phyloP scores from a whole-genome alignment of 2,888 invertebrate genomes.

The Ochlodes sylvanus region DNA sequence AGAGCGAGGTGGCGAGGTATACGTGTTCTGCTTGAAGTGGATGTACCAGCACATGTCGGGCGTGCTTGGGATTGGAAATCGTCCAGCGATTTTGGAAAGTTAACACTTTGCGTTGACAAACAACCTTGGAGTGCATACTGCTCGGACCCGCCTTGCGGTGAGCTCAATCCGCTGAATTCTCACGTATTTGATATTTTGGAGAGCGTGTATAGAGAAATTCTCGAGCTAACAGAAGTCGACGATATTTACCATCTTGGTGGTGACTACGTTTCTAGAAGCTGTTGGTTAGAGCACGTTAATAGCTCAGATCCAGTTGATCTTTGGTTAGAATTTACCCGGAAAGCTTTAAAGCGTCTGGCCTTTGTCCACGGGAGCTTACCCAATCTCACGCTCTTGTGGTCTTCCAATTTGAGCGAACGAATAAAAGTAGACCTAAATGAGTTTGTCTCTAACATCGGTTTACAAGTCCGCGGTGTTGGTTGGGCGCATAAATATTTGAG shows the following conservation, averaged over 20 bases:
- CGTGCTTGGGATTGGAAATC: conserved; percentile 92
- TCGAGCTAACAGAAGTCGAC: conserved; percentile 89
- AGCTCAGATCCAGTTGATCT: conserved; percentile 87
- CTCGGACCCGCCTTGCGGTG: conserved; percentile 93
- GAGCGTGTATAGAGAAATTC: conserved; percentile 89
- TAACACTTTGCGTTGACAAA: conserved; percentile 78
- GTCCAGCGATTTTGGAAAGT: conserved; percentile 85
- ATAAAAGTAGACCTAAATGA: conserved; percentile 59
- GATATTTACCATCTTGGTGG: conserved; percentile 93
- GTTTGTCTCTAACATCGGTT: conserved; percentile 54
- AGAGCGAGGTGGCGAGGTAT: conserved; percentile 93
- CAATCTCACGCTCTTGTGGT: conserved; percentile 64
- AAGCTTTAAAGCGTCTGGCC: conserved; percentile 84
- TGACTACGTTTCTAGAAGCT: conserved; percentile 89
- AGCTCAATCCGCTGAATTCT: conserved; percentile 90
- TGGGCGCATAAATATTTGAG: conserved; percentile 82
- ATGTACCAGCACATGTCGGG: conserved; percentile 93
- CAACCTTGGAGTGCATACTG: conserved; percentile 87
- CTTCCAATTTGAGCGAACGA: conserved; percentile 56
- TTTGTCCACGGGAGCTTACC: conserved; percentile 74
- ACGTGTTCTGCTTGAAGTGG: conserved; percentile 93
- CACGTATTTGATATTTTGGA: conserved; percentile 88
- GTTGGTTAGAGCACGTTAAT: conserved; percentile 88
- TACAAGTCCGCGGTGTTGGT: conserved; percentile 87
- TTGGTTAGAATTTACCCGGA: conserved; percentile 90